Evolutionary conservation across 1,140 invertebrate genomes (phyloP).

Genomic region (Cydia fagiglandana): DNA sequence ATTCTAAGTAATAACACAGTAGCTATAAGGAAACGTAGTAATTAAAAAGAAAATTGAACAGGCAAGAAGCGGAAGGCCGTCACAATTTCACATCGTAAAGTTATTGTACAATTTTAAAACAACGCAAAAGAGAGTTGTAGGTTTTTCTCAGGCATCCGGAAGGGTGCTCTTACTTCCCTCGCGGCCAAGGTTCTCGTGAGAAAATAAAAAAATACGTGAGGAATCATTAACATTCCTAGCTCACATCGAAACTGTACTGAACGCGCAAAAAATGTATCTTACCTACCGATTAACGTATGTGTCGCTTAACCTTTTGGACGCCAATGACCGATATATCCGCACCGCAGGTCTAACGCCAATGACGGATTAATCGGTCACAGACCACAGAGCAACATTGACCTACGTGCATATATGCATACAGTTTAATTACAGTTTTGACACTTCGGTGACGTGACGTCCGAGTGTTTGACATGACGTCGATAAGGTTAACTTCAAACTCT

Average conservation of each 20-base stretch:
- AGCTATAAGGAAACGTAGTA: background rate
- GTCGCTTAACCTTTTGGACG: too few species aligned
- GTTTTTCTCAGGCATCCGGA: background rate
- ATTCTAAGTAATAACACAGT: background rate
- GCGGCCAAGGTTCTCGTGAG: slow-evolving; percentile 1
- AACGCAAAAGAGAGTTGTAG: slow-evolving; percentile 7
- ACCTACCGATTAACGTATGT: background rate
- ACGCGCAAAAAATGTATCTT: background rate
- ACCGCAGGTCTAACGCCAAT: too few species aligned
- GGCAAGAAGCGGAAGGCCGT: background rate
- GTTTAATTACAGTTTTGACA: too few species aligned
- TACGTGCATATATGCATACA: too few species aligned
- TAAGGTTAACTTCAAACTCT: too few species aligned
- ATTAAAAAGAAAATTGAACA: background rate
- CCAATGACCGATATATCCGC: too few species aligned
- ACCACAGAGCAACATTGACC: too few species aligned
- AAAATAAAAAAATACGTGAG: background rate
- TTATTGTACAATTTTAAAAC: slow-evolving; percentile 6
- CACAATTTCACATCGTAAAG: background rate
- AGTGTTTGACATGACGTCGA: too few species aligned
- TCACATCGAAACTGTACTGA: background rate
- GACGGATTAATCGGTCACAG: too few species aligned
- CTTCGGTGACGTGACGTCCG: too few species aligned
- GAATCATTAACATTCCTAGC: slow-evolving; percentile 13
- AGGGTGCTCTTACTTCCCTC: slow-evolving; percentile 2